Evolutionary conservation across 1,140 invertebrate species (phyloP).

Genomic region (Tenebrio molitor): DNA sequence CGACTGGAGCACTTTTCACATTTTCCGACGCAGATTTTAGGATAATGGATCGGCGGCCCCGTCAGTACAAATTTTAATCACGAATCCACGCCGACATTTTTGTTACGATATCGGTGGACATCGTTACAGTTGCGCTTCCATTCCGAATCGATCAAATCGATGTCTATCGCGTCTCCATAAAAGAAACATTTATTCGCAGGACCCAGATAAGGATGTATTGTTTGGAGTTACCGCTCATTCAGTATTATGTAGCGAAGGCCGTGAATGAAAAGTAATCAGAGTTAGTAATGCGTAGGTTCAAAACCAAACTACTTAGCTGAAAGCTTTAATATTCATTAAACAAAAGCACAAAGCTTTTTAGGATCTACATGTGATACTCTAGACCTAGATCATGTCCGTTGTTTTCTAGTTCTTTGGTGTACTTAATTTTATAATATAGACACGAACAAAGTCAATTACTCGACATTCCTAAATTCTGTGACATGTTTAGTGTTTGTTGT

Average conservation of each 20-base stretch:
- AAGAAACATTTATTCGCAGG: neutral
- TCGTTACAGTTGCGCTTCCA: no score
- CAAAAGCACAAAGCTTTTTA: conserved; percentile 44
- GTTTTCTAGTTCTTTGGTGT: conserved; percentile 24
- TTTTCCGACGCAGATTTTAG: no score
- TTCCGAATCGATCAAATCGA: neutral
- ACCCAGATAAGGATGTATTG: neutral
- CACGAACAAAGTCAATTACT: conserved; percentile 42
- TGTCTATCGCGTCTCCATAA: conserved; percentile 9
- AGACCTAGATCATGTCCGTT: conserved; percentile 15
- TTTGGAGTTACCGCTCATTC: conserved; percentile 21
- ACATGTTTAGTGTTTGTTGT: conserved; percentile 3
- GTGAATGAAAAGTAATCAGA: neutral
- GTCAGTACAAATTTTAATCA: no score
- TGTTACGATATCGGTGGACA: no score
- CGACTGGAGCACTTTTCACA: no score
- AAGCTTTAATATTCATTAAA: conserved; percentile 41
- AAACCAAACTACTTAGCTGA: conserved; percentile 15
- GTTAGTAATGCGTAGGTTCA: conserved; percentile 2
- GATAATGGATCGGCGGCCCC: no score
- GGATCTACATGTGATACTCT: conserved; percentile 38
- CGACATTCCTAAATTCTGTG: conserved; percentile 41
- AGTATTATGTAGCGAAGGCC: conserved; percentile 6
- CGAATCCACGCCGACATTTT: no score
- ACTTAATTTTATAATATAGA: conserved; percentile 38